A percentile compares a stretch with the other conserved stretches of the same genome.
These are phyloP conservation scores for Spea bombifrons DNA, from an alignment of 2,113 vertebrate species.

Conservation along the genomic window DNA sequence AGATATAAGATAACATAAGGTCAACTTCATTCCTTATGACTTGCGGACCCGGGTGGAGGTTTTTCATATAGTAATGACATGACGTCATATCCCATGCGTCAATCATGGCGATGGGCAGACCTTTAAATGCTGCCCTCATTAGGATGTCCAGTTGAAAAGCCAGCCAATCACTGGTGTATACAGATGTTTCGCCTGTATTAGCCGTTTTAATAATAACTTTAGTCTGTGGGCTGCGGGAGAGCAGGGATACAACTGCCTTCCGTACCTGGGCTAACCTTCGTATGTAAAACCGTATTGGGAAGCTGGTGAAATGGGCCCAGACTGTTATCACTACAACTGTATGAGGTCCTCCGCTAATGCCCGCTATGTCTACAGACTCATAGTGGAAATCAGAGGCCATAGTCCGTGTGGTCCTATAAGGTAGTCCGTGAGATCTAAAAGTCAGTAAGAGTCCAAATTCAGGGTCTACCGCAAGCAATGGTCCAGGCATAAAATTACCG, in stretches of 20 bases:
- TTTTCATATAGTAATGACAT: constrained; percentile 49
- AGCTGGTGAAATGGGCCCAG: constrained; percentile 52
- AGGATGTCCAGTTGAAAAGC: constrained; percentile 53
- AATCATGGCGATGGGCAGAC: constrained; percentile 49
- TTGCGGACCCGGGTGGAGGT: constrained; percentile 43
- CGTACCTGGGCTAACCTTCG: constrained; percentile 43
- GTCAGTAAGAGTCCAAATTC: constrained; percentile 26
- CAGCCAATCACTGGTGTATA: constrained; percentile 54
- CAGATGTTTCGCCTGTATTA: constrained; percentile 54
- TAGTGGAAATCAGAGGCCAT: constrained; percentile 49
- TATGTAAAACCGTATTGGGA: constrained; percentile 39
- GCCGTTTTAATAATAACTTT: constrained; percentile 51
- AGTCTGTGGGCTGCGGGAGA: constrained; percentile 47
- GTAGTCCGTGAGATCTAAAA: constrained; percentile 52
- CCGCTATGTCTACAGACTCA: constrained; percentile 47
- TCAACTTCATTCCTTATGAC: neutral
- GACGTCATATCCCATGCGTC: constrained; percentile 59
- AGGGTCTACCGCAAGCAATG: constrained; percentile 39
- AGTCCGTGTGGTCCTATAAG: constrained; percentile 40
- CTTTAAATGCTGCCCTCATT: constrained; percentile 49
- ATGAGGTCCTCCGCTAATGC: constrained; percentile 48
- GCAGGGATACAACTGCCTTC: constrained; percentile 34
- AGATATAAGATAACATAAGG: neutral
- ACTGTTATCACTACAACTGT: constrained; percentile 46
- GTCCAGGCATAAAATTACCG: constrained; percentile 15